phyloP scores from a whole-genome alignment of 53 echinoderm and acorn worm species.

The Patiria pectinifera region DNA sequence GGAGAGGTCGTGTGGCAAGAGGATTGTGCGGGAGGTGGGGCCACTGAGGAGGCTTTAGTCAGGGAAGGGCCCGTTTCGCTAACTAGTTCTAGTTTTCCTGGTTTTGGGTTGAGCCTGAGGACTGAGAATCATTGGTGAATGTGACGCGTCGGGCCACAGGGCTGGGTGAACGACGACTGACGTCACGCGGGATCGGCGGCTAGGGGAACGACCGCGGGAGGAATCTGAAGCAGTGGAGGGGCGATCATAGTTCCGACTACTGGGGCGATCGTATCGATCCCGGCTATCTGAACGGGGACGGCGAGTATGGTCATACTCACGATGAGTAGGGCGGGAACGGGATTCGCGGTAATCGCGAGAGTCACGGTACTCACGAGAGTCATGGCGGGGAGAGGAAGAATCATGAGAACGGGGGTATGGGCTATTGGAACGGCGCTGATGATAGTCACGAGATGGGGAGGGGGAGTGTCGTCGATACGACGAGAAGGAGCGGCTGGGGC shows the following conservation, averaged over 20 bases:
- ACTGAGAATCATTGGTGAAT: not conserved
- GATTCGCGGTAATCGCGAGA: not conserved
- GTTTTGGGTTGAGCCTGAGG: not conserved
- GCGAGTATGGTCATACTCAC: not conserved
- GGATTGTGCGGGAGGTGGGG: not conserved
- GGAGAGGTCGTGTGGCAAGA: not conserved
- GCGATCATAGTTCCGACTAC: not conserved
- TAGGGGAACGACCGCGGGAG: not conserved
- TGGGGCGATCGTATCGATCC: not conserved
- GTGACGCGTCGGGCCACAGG: not conserved
- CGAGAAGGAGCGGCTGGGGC: no score
- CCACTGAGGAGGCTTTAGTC: conserved; percentile 16
- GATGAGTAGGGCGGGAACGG: not conserved
- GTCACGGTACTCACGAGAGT: not conserved
- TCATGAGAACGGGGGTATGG: not conserved
- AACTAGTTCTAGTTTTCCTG: conserved; percentile 33
- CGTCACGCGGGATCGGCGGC: not conserved
- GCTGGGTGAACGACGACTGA: not conserved
- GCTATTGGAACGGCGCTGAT: no score
- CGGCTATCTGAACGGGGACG: not conserved
- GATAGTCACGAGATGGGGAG: no score
- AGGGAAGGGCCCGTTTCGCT: conserved; percentile 31
- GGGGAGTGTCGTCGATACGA: no score
- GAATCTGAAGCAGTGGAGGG: not conserved
- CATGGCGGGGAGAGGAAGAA: not conserved